These are phyloP conservation scores for Carabus problematicus DNA, from an alignment of 2,888 invertebrate species.

Conservation along the genomic window DNA sequence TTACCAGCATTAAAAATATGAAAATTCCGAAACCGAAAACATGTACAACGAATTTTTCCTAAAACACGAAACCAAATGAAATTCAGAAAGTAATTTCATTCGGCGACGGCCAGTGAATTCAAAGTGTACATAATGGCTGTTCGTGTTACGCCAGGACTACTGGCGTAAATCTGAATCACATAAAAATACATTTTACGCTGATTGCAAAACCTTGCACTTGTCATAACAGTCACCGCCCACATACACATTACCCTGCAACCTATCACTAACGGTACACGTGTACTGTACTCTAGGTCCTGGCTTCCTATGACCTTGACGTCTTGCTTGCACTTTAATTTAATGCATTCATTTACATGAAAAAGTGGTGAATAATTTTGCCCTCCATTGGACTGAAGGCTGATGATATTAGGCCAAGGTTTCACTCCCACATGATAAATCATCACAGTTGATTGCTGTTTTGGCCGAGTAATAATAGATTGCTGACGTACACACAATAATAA, in stretches of 20 bases:
- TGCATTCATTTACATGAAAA: constrained; percentile 17
- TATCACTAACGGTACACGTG: neutral
- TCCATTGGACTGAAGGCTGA: neutral
- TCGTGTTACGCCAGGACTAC: neutral
- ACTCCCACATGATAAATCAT: too few species aligned
- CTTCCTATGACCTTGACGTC: neutral
- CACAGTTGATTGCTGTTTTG: too few species aligned
- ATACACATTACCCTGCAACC: neutral
- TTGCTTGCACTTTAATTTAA: constrained; percentile 15
- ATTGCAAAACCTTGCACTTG: constrained; percentile 2
- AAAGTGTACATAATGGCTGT: constrained; percentile 7
- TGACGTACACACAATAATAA: too few species aligned
- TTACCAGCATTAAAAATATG: too few species aligned
- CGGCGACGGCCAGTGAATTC: neutral
- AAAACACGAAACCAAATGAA: constrained; percentile 2
- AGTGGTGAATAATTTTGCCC: neutral
- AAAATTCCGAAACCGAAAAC: neutral
- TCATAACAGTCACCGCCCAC: too few species aligned
- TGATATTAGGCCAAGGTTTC: neutral
- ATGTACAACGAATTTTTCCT: constrained; percentile 3
- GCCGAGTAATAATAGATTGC: too few species aligned
- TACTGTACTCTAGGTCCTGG: neutral
- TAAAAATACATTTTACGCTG: constrained; percentile 2
- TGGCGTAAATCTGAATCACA: too few species aligned
- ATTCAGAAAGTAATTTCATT: constrained; percentile 12